These are phyloP conservation scores for Protobothrops flavoviridis DNA, from an alignment of 2,113 vertebrate species.

Conservation along the genomic window DNA sequence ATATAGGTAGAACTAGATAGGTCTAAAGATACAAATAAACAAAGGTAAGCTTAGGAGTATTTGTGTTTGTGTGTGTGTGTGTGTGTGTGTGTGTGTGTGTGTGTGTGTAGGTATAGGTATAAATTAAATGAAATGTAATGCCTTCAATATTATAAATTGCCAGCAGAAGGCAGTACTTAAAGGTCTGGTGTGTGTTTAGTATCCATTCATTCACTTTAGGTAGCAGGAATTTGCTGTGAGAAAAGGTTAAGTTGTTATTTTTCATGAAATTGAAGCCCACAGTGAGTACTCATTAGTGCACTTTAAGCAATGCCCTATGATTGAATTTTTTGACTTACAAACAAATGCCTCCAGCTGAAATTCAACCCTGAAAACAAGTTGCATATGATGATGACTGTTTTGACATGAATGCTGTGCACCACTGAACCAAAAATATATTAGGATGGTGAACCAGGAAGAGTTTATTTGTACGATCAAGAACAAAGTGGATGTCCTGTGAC, in stretches of 20 bases:
- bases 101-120: background rate
- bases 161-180: background rate
- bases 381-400: background rate
- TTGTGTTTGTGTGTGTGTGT: too few species aligned
- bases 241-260: background rate
- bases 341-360: background rate
- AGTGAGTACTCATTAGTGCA: background rate
- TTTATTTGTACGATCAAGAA: background rate
- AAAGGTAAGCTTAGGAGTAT: too few species aligned
- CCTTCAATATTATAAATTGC: background rate
- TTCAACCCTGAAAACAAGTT: background rate
- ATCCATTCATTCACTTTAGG: background rate
- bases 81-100: background rate
- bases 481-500: background rate
- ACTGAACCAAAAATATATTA: background rate
- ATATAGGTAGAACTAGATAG: background rate
- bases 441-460: background rate
- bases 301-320: background rate
- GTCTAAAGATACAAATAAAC: background rate
- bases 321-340: background rate
- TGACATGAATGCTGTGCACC: background rate
- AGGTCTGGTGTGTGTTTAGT: background rate
- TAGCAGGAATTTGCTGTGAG: background rate
- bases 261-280: background rate
- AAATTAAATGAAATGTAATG: background rate